These are phyloP conservation scores for Thalassarche chlororhynchos DNA, from an alignment of 2,113 vertebrate genomes.

Conservation along the genomic window DNA sequence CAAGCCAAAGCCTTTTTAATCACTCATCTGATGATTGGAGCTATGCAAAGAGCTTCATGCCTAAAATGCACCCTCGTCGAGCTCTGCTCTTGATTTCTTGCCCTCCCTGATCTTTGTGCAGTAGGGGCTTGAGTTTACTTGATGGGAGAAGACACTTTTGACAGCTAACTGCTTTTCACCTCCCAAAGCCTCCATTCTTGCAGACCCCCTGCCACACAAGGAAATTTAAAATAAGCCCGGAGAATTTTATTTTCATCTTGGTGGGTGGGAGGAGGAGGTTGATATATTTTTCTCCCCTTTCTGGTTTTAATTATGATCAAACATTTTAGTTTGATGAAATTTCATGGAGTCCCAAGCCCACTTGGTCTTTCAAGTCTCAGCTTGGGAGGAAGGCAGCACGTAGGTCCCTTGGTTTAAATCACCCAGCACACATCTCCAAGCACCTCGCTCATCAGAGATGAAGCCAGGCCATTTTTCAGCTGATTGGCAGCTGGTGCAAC, in stretches of 20 bases:
- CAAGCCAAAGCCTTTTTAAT: neutral
- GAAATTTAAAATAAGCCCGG: conserved; percentile 16
- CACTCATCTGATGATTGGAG: neutral
- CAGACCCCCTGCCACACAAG: neutral
- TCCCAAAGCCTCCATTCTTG: neutral
- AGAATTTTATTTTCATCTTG: conserved; percentile 47
- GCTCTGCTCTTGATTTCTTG: neutral
- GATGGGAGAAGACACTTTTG: neutral
- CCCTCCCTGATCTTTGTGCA: neutral
- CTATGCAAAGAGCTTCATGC: neutral
- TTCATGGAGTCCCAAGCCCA: neutral
- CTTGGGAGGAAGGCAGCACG: neutral
- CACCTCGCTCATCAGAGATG: neutral
- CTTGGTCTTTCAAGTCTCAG: neutral
- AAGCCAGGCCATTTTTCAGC: neutral
- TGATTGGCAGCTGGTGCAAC: neutral
- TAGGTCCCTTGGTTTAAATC: neutral
- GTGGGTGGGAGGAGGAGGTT: conserved; percentile 34
- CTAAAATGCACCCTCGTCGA: neutral
- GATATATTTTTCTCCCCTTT: neutral
- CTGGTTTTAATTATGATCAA: conserved; percentile 61
- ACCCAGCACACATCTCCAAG: neutral
- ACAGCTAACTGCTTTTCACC: neutral
- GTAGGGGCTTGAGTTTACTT: neutral
- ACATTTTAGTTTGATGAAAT: neutral